Evolutionary conservation across 2,888 invertebrate genomes (phyloP).

Genomic region (Allygus modestus): DNA sequence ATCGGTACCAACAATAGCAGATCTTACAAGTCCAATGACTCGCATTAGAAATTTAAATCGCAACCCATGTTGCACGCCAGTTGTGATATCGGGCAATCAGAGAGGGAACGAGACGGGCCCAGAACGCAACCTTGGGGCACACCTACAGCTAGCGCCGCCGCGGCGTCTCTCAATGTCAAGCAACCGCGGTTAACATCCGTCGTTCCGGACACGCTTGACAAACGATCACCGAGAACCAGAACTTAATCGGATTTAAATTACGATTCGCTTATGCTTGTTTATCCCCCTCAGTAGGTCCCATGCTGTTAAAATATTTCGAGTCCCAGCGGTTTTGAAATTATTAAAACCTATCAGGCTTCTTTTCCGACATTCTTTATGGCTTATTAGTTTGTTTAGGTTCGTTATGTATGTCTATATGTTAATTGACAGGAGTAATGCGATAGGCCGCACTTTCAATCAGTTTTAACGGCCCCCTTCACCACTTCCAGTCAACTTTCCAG

Average conservation of each 20-base stretch:
- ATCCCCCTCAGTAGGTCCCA: not conserved
- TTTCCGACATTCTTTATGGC: not conserved
- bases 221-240: not conserved
- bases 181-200: not conserved
- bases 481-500: constrained; percentile 21
- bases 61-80: constrained; percentile 28
- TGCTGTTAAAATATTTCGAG: constrained; percentile 10
- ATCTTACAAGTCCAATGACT: constrained; percentile 32
- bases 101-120: not conserved
- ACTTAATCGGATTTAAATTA: not conserved
- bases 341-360: not conserved
- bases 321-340: not conserved
- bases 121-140: constrained; percentile 14
- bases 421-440: constrained; percentile 32
- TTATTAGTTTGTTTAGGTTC: constrained; percentile 31
- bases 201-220: not conserved
- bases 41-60: constrained; percentile 36
- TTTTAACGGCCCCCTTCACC: constrained; percentile 41
- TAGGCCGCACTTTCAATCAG: constrained; percentile 31
- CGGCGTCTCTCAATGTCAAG: constrained; percentile 17
- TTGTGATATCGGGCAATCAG: constrained; percentile 23
- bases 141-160: constrained; percentile 12
- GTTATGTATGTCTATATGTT: constrained; percentile 31
- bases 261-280: not conserved
- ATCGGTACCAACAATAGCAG: constrained; percentile 15